These are phyloP conservation scores for Caenorhabditis remanei DNA, from an alignment of 1,140 invertebrate genomes.

Conservation along the genomic window DNA sequence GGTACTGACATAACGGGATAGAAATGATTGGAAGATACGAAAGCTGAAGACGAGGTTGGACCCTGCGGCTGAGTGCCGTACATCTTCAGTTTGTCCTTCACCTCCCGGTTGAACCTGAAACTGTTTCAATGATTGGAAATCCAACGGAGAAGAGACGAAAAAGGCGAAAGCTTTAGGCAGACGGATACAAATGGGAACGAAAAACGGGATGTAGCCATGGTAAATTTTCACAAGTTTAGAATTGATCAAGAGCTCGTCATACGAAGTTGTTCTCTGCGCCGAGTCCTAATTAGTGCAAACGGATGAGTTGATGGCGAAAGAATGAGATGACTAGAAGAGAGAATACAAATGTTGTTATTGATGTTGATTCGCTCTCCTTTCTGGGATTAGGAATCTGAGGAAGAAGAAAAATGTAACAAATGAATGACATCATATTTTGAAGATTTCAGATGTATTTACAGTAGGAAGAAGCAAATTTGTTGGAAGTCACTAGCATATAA, in stretches of 20 bases:
- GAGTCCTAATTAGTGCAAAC: slow-evolving; percentile 42
- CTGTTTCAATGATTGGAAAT: not conserved
- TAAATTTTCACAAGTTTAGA: not conserved
- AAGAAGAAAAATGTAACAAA: not conserved
- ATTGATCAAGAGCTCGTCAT: not conserved
- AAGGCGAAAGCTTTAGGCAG: not conserved
- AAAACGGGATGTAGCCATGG: slow-evolving; percentile 1
- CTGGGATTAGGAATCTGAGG: not conserved
- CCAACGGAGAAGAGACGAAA: too few relatives aligned
- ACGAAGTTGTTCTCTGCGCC: not conserved
- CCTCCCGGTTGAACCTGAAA: slow-evolving; percentile 60
- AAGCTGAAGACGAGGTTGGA: not conserved
- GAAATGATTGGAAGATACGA: not conserved
- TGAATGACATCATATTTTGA: slow-evolving; percentile 18
- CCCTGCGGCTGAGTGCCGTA: not conserved
- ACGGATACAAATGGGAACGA: not conserved
- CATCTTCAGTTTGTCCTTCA: slow-evolving; percentile 32
- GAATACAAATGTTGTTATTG: slow-evolving; percentile 6
- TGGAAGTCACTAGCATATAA: too few relatives aligned
- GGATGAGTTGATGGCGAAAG: not conserved
- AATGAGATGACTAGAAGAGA: not conserved
- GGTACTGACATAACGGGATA: not conserved
- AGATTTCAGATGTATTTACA: slow-evolving; percentile 1
- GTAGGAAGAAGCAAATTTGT: not conserved
- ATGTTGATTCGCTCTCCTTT: not conserved